Conservation (phyloP, 1,140 invertebrate species). For the Holotrichia oblita region DNA sequence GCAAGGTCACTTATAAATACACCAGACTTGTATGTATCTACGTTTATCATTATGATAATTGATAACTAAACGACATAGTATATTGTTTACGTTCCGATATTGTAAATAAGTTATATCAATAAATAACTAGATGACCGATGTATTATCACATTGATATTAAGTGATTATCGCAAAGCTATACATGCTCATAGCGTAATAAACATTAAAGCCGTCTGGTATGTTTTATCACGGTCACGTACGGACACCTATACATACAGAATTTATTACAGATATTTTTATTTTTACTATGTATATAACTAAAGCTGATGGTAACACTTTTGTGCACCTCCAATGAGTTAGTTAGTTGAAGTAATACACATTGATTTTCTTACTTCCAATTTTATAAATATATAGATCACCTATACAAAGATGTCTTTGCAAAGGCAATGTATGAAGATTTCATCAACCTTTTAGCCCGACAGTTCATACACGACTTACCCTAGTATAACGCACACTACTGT, state of each 20-base stretch:
- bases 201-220: background rate
- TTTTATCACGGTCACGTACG: background rate
- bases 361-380: too few relatives aligned
- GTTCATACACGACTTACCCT: too few relatives aligned
- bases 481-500: too few relatives aligned
- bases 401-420: too few relatives aligned
- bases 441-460: too few relatives aligned
- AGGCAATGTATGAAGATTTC: too few relatives aligned
- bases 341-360: too few relatives aligned
- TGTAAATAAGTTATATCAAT: background rate
- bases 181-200: too few relatives aligned
- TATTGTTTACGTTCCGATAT: background rate
- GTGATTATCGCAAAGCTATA: background rate
- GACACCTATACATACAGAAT: background rate
- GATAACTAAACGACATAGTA: background rate
- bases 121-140: background rate
- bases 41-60: conserved; percentile 16
- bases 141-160: background rate
- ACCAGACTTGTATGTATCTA: background rate
- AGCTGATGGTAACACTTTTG: too few relatives aligned
- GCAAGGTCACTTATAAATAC: conserved; percentile 32
- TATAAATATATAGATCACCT: too few relatives aligned
- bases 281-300: background rate
- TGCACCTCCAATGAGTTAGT: too few relatives aligned
- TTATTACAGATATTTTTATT: background rate